Conservation (phyloP, 2,888 invertebrate genomes). For the Pterostichus niger region DNA sequence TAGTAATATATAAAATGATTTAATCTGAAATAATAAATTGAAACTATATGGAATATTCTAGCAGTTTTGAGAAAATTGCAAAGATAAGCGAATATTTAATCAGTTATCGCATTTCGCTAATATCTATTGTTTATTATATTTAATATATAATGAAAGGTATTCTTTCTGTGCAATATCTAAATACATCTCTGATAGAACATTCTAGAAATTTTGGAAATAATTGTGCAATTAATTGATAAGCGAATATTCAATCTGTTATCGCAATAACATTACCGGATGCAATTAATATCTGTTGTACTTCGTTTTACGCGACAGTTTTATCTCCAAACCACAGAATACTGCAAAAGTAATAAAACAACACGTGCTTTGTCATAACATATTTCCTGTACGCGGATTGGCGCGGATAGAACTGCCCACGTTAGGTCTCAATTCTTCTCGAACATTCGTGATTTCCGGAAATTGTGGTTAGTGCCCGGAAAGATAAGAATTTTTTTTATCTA, state of each 20-base stretch:
- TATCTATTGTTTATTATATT: too few relatives aligned
- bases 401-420: conserved; percentile 19
- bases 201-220: too few relatives aligned
- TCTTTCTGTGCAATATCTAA: background rate
- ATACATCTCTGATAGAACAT: too few relatives aligned
- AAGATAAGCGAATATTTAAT: too few relatives aligned
- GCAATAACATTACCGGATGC: conserved; percentile 1
- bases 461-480: background rate
- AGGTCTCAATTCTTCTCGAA: background rate
- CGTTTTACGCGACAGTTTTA: background rate
- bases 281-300: conserved; percentile 34
- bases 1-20: too few relatives aligned
- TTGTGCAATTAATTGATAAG: too few relatives aligned
- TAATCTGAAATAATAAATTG: too few relatives aligned
- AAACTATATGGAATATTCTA: too few relatives aligned
- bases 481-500: background rate
- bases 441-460: conserved; percentile 5
- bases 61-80: too few relatives aligned
- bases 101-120: too few relatives aligned
- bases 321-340: conserved; percentile 23
- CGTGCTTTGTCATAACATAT: background rate
- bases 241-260: background rate
- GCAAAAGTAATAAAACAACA: conserved; percentile 14
- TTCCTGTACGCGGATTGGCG: background rate
- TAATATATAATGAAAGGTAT: background rate